These are phyloP conservation scores for Poecilus cupreus DNA, from an alignment of 2,888 invertebrate genomes.

Conservation along the genomic window DNA sequence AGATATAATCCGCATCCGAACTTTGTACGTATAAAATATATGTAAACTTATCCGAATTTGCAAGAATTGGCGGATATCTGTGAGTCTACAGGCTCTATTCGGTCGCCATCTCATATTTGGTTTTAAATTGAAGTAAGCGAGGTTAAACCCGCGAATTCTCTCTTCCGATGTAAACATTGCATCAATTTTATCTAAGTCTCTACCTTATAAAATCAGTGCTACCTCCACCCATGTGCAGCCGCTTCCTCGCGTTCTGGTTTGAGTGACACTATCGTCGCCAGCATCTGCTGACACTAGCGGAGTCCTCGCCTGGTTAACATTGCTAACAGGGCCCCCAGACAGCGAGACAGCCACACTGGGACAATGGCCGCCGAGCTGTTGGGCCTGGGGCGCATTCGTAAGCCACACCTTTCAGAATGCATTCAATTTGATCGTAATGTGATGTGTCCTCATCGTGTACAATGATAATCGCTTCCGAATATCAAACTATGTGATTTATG, in stretches of 20 bases:
- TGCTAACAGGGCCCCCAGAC: constrained; percentile 64
- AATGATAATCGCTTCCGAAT: constrained; percentile 10
- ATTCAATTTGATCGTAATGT: constrained; percentile 65
- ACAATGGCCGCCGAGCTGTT: constrained; percentile 62
- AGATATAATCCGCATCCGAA: too few relatives aligned
- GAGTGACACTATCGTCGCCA: constrained; percentile 36
- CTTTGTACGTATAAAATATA: too few relatives aligned
- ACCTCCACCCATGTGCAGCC: neutral
- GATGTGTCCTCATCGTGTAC: neutral
- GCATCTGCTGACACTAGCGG: constrained; percentile 29
- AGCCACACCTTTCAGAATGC: constrained; percentile 70
- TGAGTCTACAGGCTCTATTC: too few relatives aligned
- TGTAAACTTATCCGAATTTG: too few relatives aligned
- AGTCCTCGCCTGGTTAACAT: neutral
- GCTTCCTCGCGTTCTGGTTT: neutral
- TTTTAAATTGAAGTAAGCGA: too few relatives aligned
- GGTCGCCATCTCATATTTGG: too few relatives aligned
- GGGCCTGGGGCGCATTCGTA: constrained; percentile 66
- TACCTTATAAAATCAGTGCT: too few relatives aligned
- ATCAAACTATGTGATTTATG: neutral
- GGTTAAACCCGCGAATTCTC: too few relatives aligned
- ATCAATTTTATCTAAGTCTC: too few relatives aligned
- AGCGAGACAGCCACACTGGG: constrained; percentile 64
- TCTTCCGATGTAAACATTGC: too few relatives aligned
- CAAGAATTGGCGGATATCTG: too few relatives aligned